Conservation (phyloP, 2,888 invertebrate species). For the Phasia obesa region DNA sequence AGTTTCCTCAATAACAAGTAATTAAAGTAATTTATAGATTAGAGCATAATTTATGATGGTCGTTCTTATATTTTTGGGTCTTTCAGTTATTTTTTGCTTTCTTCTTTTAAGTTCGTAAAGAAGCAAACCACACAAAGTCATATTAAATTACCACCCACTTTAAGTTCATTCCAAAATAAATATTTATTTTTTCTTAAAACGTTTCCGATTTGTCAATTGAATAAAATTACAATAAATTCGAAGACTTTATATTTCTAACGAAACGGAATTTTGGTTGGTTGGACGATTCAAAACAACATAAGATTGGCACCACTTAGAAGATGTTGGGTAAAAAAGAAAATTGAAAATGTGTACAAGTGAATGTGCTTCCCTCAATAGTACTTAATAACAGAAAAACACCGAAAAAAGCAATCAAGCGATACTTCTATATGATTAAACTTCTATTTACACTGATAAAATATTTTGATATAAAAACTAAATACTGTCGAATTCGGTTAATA, state of each 20-base stretch:
- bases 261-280: slow-evolving; percentile 66
- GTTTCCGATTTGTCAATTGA: slow-evolving; percentile 81
- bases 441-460: slow-evolving; percentile 16
- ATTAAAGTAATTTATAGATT: slow-evolving; percentile 72
- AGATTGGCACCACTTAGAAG: slow-evolving; percentile 65
- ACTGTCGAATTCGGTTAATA: too few relatives aligned
- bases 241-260: slow-evolving; percentile 51
- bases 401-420: slow-evolving; percentile 48
- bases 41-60: slow-evolving; percentile 66
- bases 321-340: slow-evolving; percentile 19
- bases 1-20: slow-evolving; percentile 68
- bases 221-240: slow-evolving; percentile 78
- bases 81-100: slow-evolving; percentile 29
- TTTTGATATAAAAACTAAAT: too few relatives aligned
- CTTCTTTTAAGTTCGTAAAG: too few relatives aligned
- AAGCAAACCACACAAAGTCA: slow-evolving; percentile 53
- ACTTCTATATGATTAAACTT: slow-evolving; percentile 27
- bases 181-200: slow-evolving; percentile 64
- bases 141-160: slow-evolving; percentile 65
- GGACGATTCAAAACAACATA: slow-evolving; percentile 40
- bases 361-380: slow-evolving; percentile 37
- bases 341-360: background rate
- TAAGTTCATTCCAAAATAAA: slow-evolving; percentile 65
- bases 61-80: slow-evolving; percentile 57
- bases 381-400: slow-evolving; percentile 57